Conservation (phyloP, 2,113 vertebrate genomes). For the Lepus europaeus region DNA sequence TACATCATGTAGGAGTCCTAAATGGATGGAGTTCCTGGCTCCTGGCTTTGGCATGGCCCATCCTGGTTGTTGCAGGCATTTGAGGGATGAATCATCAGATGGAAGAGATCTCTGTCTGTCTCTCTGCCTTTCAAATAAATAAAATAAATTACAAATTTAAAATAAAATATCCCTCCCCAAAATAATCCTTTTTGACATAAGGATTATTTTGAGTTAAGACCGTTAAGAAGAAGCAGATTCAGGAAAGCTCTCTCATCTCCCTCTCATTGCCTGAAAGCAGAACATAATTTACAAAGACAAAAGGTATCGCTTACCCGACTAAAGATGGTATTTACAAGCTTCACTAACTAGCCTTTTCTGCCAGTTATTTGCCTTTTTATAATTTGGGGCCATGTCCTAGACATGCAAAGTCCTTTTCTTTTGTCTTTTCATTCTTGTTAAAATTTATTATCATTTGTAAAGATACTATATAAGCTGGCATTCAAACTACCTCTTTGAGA, state of each 20-base stretch:
- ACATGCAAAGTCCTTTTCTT: background rate
- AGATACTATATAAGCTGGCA: background rate
- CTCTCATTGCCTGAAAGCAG: background rate
- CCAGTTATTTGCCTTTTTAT: background rate
- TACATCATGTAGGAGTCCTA: no score
- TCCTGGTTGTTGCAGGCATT: no score
- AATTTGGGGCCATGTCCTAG: background rate
- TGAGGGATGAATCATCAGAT: no score
- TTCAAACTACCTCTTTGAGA: background rate
- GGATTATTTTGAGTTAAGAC: background rate
- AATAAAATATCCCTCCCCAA: background rate
- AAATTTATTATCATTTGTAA: background rate
- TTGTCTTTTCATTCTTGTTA: background rate
- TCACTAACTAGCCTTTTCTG: background rate
- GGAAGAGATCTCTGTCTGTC: no score
- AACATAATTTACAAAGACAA: background rate
- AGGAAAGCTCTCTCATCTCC: background rate
- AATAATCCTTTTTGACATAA: background rate
- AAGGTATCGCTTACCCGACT: background rate
- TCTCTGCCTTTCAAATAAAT: no score
- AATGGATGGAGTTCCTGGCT: no score
- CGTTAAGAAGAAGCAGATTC: background rate
- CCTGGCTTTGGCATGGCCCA: no score
- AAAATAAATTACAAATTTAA: no score
- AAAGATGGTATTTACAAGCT: background rate